Conservation (phyloP, 1,140 invertebrate genomes). For the Medauroidea extradentata region DNA sequence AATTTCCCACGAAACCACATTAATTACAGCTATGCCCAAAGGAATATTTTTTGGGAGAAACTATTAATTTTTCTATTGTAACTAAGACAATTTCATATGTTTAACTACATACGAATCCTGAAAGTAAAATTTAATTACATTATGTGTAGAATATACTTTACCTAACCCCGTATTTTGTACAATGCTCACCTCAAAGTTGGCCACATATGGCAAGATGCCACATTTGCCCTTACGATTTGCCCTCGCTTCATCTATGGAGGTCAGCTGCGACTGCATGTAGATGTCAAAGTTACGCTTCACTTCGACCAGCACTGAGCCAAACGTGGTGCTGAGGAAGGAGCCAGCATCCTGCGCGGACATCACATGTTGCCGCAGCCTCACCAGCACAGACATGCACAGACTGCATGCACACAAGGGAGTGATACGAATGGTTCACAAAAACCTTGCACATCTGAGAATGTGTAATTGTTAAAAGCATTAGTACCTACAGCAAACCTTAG, state of each 20-base stretch:
- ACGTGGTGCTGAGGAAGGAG: slow-evolving; percentile 86
- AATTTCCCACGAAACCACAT: not conserved
- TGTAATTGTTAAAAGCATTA: too few relatives aligned
- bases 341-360: slow-evolving; percentile 87
- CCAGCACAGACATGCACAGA: slow-evolving; percentile 88
- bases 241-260: slow-evolving; percentile 76
- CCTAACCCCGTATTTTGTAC: too few relatives aligned
- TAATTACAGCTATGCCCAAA: not conserved
- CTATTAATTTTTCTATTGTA: not conserved
- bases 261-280: slow-evolving; percentile 83
- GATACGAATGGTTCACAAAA: too few relatives aligned
- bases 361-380: slow-evolving; percentile 83
- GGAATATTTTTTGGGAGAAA: not conserved
- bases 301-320: slow-evolving; percentile 81
- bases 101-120: not conserved
- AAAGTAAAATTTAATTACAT: too few relatives aligned
- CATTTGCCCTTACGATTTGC: slow-evolving; percentile 73
- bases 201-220: slow-evolving; percentile 87
- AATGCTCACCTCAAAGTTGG: slow-evolving; percentile 69
- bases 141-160: too few relatives aligned
- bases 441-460: too few relatives aligned
- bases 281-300: slow-evolving; percentile 94
- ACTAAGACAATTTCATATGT: not conserved
- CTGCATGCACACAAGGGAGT: too few relatives aligned
- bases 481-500: too few relatives aligned